Evolutionary conservation across 2,113 vertebrate genomes (phyloP).

Genomic region (Anoplopoma fimbria): DNA sequence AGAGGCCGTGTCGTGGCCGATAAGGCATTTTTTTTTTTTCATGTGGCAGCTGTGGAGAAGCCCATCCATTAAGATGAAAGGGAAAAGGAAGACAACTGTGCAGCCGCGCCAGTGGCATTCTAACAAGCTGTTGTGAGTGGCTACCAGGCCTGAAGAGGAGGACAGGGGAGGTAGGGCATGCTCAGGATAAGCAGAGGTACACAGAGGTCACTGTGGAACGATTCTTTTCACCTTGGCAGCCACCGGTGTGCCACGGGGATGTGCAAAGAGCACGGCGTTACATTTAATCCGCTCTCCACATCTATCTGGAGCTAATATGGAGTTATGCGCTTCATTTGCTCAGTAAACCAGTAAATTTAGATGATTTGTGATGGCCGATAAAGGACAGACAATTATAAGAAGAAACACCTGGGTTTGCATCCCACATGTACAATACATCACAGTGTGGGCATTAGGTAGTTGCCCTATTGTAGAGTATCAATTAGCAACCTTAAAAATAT

Average conservation of each 20-base stretch:
- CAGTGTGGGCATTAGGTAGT: not conserved
- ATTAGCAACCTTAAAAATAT: not conserved
- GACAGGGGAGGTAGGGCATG: conserved; percentile 19
- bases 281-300: conserved; percentile 22
- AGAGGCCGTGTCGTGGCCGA: conserved; percentile 49
- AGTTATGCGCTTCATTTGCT: not conserved
- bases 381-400: not conserved
- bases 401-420: conserved; percentile 13
- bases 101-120: conserved; percentile 4
- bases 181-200: conserved; percentile 44
- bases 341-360: not conserved
- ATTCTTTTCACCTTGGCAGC: conserved; percentile 58
- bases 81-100: conserved; percentile 16
- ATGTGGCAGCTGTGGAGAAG: conserved; percentile 8
- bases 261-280: conserved; percentile 1
- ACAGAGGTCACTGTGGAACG: conserved; percentile 52
- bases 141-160: conserved; percentile 3
- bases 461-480: not conserved
- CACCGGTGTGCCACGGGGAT: conserved; percentile 13
- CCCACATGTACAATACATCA: not conserved
- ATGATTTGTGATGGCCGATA: conserved; percentile 16
- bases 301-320: not conserved
- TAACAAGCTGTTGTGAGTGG: conserved; percentile 19
- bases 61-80: conserved; percentile 59
- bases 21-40: conserved; percentile 38